Conservation (phyloP, 2,888 invertebrate genomes). For the Synanthedon myopaeformis region DNA sequence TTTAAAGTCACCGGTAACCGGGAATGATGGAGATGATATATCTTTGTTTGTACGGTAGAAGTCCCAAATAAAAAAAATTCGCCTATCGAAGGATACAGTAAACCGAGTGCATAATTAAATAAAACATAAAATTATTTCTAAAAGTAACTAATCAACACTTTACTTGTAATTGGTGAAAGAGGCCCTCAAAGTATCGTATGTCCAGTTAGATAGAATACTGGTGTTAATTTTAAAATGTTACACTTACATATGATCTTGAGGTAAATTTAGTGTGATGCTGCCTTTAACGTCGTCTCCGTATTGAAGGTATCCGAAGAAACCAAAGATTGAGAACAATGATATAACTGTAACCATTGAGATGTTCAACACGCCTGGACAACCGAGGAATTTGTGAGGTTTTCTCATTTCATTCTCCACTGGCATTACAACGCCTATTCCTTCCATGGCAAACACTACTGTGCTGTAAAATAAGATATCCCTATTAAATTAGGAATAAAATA, state of each 20-base stretch:
- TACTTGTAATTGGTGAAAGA: too few species aligned
- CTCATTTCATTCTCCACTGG: conserved; percentile 95
- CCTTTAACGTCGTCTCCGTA: conserved; percentile 79
- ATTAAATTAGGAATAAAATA: too few species aligned
- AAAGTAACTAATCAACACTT: too few species aligned
- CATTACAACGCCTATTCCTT: conserved; percentile 93
- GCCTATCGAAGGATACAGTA: too few species aligned
- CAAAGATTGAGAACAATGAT: conserved; percentile 80
- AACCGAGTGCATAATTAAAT: too few species aligned
- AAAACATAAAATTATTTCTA: too few species aligned
- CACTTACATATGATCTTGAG: conserved; percentile 75
- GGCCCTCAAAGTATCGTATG: too few species aligned
- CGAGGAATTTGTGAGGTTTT: conserved; percentile 82
- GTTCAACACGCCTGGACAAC: conserved; percentile 87
- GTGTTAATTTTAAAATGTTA: not conserved
- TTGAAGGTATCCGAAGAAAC: conserved; percentile 90
- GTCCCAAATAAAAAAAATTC: too few species aligned
- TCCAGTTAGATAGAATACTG: too few species aligned
- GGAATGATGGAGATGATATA: too few species aligned
- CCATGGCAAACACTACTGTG: conserved; percentile 97
- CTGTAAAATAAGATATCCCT: conserved; percentile 43
- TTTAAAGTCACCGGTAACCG: too few species aligned
- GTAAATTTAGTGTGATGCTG: conserved; percentile 88
- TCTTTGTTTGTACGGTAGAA: too few species aligned
- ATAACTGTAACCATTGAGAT: conserved; percentile 87